Evolutionary conservation across 2,797 vertebrate species (phyloP).

Genomic region (Micromesistius poutassou): DNA sequence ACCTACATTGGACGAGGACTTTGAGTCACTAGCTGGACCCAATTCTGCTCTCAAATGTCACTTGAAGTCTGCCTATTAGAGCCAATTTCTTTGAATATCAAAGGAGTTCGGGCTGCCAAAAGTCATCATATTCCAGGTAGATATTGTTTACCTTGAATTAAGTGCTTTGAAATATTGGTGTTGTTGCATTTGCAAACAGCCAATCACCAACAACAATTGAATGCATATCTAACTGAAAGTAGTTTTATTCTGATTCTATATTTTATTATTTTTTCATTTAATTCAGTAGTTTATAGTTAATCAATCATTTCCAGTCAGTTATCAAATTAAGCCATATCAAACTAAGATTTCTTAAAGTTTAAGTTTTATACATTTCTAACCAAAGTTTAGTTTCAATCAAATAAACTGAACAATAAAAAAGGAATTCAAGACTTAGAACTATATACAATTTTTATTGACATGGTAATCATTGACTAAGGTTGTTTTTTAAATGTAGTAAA

Average conservation of each 20-base stretch:
- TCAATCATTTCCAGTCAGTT: not conserved
- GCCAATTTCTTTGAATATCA: not conserved
- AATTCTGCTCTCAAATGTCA: not conserved
- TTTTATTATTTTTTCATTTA: not conserved
- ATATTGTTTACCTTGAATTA: not conserved
- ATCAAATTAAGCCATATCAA: not conserved
- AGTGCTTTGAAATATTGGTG: not conserved
- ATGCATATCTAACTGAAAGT: no score
- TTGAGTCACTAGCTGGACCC: not conserved
- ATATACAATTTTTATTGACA: conserved; percentile 77
- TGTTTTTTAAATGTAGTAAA: conserved; percentile 53
- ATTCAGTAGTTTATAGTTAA: not conserved
- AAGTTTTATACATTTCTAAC: no score
- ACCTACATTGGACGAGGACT: no score
- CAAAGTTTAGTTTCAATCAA: not conserved
- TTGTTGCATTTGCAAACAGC: no score
- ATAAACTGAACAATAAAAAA: conserved; percentile 1
- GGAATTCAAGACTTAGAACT: conserved; percentile 46
- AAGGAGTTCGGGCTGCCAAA: not conserved
- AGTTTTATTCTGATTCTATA: no score
- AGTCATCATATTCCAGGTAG: not conserved
- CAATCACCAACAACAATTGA: no score
- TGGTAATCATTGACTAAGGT: conserved; percentile 56
- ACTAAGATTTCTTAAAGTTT: not conserved
- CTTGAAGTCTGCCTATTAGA: no score